Conservation (phyloP, 2,888 invertebrate genomes). For the Pycnomerus fuliginosus region DNA sequence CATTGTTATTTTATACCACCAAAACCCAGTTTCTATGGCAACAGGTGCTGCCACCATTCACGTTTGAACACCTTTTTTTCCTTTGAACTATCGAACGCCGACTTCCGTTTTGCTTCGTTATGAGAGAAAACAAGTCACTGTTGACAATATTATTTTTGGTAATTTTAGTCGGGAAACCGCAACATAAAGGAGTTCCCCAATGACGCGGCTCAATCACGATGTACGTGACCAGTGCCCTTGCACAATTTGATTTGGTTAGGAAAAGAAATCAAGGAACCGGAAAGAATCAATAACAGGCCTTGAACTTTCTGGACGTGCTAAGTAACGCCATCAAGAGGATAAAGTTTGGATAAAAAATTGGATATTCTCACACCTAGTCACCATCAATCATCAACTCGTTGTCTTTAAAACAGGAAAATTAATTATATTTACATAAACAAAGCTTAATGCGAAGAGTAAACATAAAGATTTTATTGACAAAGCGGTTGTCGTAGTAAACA, state of each 20-base stretch:
- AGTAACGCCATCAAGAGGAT: background rate
- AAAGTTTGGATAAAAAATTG: no score
- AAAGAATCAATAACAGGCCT: no score
- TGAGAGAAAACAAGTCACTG: conserved; percentile 9
- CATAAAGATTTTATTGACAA: conserved; percentile 18
- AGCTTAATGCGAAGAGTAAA: conserved; percentile 21
- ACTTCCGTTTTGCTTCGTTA: conserved; percentile 7
- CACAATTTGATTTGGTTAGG: no score
- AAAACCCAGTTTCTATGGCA: conserved; percentile 25
- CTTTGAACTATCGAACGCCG: background rate
- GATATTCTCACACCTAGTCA: no score
- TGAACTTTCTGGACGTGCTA: no score
- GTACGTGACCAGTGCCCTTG: no score
- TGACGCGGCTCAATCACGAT: no score
- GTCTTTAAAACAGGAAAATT: no score
- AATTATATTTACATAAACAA: conserved; percentile 16
- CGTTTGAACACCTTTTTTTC: conserved; percentile 11
- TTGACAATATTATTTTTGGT: conserved; percentile 8
- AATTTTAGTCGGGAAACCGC: no score
- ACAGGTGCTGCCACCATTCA: conserved; percentile 21
- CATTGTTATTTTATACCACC: conserved; percentile 28
- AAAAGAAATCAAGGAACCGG: no score
- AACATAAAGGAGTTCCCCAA: no score
- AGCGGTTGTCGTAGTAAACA: conserved; percentile 9
- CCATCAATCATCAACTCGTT: no score